Evolutionary conservation across 2,888 invertebrate species (phyloP), one percentile per base, ranked within the genome.

Genomic region (Acrobasis repandana): DNA sequence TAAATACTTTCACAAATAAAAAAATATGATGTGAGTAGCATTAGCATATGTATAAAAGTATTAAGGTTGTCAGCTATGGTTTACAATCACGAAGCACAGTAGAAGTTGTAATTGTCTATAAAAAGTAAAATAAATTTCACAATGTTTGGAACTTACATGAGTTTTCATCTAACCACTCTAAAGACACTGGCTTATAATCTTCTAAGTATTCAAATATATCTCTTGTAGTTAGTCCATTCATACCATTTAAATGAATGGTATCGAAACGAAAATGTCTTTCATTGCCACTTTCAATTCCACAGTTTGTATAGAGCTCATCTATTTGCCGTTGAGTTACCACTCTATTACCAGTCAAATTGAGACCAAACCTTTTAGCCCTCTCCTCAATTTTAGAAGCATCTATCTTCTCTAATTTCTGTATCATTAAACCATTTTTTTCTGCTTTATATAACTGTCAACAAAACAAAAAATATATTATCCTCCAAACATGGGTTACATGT

Each of bases 161-260:
- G 68, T 93, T 88, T 77, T 96, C 95, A 87, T 95, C 95, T 63
- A 97, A 94, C 96, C 96, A 97, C 86, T 97, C 97, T 58, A 97
- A 93, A 10, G 94, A 94, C 11, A 94, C 88, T n/a, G 97, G 96
- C 58, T 94, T 94, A 81, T 95, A 96, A 68, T 95, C 95, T 79
- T 94, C 93, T 77, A 97, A 95, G 84, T 97, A 97, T 68, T 94
- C 93, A 79, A 97, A 95, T 57, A 97, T 93, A 80, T 97, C 96
- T 77, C 95, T 94, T 3, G 96, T 96, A 70, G 93, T 95, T 93
- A 97, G 94, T 43, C 95, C 94, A 71, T 95, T 94, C 0, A 95
- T 94, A 56, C 97, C 97, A 77, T 94, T 90, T 77, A 97, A 89
- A 80, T 97, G 96, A 56, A 97, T 85, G 18, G 96, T 94, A 82